A percentile compares a stretch with the other conserved stretches of the same genome.
phyloP scores from a whole-genome alignment of 1,140 invertebrate genomes.

The Zaprionus ornatus region DNA sequence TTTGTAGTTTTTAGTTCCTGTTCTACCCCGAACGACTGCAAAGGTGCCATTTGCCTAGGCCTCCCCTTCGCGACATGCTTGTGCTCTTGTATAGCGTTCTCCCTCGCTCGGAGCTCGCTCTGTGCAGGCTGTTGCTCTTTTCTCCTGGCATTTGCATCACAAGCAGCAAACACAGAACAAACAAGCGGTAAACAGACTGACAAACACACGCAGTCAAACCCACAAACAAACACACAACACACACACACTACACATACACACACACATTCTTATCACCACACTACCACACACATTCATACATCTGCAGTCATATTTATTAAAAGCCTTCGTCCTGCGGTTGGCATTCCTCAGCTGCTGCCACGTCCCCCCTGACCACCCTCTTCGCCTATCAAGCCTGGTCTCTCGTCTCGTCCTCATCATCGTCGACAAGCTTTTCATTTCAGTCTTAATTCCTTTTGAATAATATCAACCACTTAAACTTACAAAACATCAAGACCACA shows the following conservation, averaged over 20 bases:
- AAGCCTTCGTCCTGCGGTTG: constrained; percentile 68
- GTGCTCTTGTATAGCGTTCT: neutral
- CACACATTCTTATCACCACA: constrained; percentile 9
- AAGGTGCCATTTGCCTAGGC: constrained; percentile 18
- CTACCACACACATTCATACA: constrained; percentile 8
- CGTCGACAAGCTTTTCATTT: constrained; percentile 77
- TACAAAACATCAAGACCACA: constrained; percentile 76
- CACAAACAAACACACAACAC: neutral
- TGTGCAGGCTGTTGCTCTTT: constrained; percentile 60
- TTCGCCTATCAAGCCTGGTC: neutral
- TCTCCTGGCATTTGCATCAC: constrained; percentile 65
- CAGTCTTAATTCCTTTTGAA: constrained; percentile 79
- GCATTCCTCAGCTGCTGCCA: constrained; percentile 29
- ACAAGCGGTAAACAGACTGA: constrained; percentile 55
- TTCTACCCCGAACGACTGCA: constrained; percentile 26
- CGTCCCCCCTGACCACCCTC: neutral
- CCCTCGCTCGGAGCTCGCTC: too few species aligned
- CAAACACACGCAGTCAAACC: constrained; percentile 12
- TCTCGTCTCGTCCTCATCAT: constrained; percentile 22
- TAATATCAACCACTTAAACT: constrained; percentile 81
- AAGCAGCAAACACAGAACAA: constrained; percentile 64
- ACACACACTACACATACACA: constrained; percentile 19
- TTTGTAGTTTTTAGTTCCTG: constrained; percentile 49
- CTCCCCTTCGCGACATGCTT: neutral
- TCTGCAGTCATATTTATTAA: constrained; percentile 72